Evolutionary conservation across 2,113 vertebrate genomes (phyloP).

Genomic region (Pristiophorus japonicus): DNA sequence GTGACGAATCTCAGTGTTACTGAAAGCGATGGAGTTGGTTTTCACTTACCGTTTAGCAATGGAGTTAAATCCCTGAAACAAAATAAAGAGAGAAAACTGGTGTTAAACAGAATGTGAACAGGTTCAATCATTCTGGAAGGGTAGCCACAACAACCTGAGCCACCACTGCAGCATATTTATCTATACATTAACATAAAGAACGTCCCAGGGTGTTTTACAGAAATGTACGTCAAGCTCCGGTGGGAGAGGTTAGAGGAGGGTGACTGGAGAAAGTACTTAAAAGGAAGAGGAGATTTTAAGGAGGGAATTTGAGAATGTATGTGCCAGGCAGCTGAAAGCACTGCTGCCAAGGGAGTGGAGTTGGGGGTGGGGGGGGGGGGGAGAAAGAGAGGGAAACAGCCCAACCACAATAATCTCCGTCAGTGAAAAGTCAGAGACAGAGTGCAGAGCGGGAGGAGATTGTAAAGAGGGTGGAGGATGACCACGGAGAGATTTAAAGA

Average conservation of each 20-base stretch:
- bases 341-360: background rate
- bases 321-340: background rate
- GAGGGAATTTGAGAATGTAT: background rate
- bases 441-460: no score
- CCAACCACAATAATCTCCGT: no score
- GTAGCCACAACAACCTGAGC: background rate
- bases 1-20: background rate
- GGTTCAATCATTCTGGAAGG: background rate
- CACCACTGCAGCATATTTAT: background rate
- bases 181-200: background rate
- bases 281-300: background rate
- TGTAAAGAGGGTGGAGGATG: background rate
- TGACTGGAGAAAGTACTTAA: background rate
- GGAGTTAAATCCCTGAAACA: constrained; percentile 35
- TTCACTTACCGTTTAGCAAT: background rate
- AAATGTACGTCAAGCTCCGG: no score
- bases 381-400: no score
- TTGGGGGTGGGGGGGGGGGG: no score
- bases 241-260: background rate
- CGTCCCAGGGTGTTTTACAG: background rate
- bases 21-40: background rate
- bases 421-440: background rate
- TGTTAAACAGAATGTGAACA: background rate
- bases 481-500: background rate
- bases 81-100: background rate